phyloP scores from a whole-genome alignment of 2,797 vertebrate species.

The Mus caroli region DNA sequence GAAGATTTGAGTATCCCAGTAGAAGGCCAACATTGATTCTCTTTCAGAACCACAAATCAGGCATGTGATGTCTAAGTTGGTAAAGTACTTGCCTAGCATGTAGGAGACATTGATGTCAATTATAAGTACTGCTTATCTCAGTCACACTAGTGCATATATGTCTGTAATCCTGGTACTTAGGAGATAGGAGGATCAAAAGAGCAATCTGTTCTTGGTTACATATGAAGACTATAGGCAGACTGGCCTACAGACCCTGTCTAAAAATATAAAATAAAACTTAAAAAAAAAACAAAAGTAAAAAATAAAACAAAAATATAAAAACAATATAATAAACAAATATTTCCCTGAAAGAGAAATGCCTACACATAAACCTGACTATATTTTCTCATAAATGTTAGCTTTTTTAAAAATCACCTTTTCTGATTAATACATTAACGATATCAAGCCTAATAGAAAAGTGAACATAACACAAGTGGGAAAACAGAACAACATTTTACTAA shows the following conservation, averaged over 20 bases:
- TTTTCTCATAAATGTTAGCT: slow-evolving; percentile 20
- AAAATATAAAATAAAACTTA: neutral
- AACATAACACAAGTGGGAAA: neutral
- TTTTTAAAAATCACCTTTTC: neutral
- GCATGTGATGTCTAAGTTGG: neutral
- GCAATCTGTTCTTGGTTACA: neutral
- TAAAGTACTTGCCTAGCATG: neutral
- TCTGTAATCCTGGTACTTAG: neutral
- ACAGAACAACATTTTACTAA: neutral
- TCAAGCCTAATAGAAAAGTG: slow-evolving; percentile 21
- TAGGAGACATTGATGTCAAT: neutral
- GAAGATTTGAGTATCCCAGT: neutral
- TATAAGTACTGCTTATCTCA: neutral
- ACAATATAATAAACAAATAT: neutral
- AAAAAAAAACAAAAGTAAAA: neutral
- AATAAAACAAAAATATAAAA: neutral
- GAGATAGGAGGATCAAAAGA: neutral
- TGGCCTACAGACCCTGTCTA: neutral
- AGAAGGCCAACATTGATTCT: neutral
- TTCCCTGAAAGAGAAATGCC: neutral
- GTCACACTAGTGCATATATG: neutral
- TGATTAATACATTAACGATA: neutral
- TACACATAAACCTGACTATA: neutral
- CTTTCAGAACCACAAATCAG: neutral
- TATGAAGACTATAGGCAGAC: neutral